Evolutionary conservation across 2,797 vertebrate species (phyloP).

Genomic region (Poeciliopsis turneri): DNA sequence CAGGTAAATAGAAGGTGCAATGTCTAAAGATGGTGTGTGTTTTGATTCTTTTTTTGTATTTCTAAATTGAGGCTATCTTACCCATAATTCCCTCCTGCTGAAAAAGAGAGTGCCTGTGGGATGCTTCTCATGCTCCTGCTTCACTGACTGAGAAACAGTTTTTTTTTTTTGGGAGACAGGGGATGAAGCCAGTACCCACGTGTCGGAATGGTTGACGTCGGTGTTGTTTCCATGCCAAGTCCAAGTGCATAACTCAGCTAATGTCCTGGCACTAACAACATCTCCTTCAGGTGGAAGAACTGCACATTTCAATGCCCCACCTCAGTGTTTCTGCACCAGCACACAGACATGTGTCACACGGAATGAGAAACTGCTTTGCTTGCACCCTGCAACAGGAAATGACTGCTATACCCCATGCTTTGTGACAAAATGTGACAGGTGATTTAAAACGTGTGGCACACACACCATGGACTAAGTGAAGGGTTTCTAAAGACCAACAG

Average conservation of each 20-base stretch:
- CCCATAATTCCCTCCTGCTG: background rate
- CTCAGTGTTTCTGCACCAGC: background rate
- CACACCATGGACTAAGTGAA: constrained; percentile 5
- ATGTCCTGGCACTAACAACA: constrained; percentile 25
- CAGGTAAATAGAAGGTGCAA: background rate
- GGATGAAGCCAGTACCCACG: constrained; percentile 15
- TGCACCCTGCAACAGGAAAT: constrained; percentile 13
- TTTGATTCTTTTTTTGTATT: background rate
- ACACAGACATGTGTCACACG: background rate
- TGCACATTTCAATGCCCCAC: constrained; percentile 13
- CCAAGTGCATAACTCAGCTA: constrained; percentile 39
- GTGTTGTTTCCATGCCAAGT: constrained; percentile 23
- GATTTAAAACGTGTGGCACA: constrained; percentile 18
- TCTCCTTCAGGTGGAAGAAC: constrained; percentile 17
- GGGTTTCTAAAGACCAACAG: background rate
- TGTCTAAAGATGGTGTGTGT: background rate
- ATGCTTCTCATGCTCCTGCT: background rate
- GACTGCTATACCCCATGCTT: constrained; percentile 6
- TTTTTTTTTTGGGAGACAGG: background rate
- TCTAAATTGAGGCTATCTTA: background rate
- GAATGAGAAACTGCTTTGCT: constrained; percentile 18
- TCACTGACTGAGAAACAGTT: constrained; percentile 1
- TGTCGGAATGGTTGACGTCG: constrained; percentile 7
- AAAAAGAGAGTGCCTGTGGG: background rate
- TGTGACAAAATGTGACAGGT: constrained; percentile 27